Base-by-base conservation (phyloP, 1,140 invertebrate genomes). In the Drosophila pallidifrons region DNA sequence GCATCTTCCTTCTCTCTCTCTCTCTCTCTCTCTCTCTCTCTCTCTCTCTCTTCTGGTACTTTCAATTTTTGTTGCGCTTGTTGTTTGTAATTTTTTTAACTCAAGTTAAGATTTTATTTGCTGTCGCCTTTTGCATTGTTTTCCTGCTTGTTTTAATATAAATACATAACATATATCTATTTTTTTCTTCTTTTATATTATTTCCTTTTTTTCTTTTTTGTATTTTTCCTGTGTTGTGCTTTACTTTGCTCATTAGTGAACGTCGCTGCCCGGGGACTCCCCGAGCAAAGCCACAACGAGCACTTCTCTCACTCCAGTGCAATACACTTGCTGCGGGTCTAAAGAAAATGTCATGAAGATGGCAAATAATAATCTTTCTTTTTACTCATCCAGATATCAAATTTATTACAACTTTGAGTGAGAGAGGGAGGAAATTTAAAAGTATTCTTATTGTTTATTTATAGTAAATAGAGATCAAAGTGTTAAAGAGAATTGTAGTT, bases 61-160 rank as follows among this genome's bases (percentile, higher is more conserved):
- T 25, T 57, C 32, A 8, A 6, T 35, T 35, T 16, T 13, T 25
- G 20, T 41, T 41, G 54, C 1, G 10, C 7, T 32, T 16, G 8
- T 38, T 55, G 30, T 55, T 46, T 47, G 20, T 38, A 30, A 28
- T 8, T 51, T 63, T 47, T 49, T 55, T 28, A 55, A 49, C 43
- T 71, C 43, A 57, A 71, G 67, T 49, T 57, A 49, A 69, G 67
- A 71, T 68, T 69, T 61, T 75, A 63, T 75, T 69, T 57, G 72
- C 52, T 70, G 59, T 70, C 73, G 67, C 59, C 52, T 64, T 64
- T 58, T 51, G 35, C 28, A 51, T 75, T 75, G 71, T 74, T 70
- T 61, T 63, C 5, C 60, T 16, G 59, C 52, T 71, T 69, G 57
- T 69, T 69, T 60, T 69, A 69, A 69, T 69, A 20, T 38, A 43